Percentiles rank a stretch among this genome's conserved stretches.
phyloP scores from a whole-genome alignment of 2,888 invertebrate genomes.

The Cactoblastis cactorum region DNA sequence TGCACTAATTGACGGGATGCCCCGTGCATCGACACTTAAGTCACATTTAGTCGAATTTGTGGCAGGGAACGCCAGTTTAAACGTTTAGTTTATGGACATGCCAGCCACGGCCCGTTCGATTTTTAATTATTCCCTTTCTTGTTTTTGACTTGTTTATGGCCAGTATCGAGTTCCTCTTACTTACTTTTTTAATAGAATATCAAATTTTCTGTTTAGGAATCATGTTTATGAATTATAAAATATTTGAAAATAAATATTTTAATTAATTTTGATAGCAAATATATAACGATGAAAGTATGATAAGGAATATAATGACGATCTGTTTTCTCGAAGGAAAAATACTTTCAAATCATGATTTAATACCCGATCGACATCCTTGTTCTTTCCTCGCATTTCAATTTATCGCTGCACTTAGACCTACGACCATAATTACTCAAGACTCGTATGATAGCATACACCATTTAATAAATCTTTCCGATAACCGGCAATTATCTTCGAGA shows the following conservation, averaged over 20 bases:
- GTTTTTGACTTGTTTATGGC: background rate
- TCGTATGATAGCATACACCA: constrained; percentile 34
- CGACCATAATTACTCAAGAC: constrained; percentile 41
- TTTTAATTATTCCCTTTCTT: constrained; percentile 10
- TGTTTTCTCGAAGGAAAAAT: background rate
- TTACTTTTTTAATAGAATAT: background rate
- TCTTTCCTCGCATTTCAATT: constrained; percentile 23
- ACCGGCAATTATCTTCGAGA: constrained; percentile 30
- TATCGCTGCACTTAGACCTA: constrained; percentile 26
- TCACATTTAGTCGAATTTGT: constrained; percentile 51
- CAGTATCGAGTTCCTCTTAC: background rate
- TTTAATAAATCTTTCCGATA: constrained; percentile 51
- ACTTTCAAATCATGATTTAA: constrained; percentile 11
- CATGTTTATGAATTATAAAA: background rate
- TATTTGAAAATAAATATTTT: too few relatives aligned
- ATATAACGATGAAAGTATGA: background rate
- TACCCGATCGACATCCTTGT: constrained; percentile 15
- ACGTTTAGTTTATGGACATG: constrained; percentile 7
- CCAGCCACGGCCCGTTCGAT: constrained; percentile 1
- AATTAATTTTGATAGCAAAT: background rate
- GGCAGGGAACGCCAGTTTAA: constrained; percentile 16
- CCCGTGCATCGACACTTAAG: constrained; percentile 41
- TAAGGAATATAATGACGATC: background rate
- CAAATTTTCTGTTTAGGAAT: background rate
- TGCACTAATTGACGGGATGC: constrained; percentile 52